A percentile compares a stretch with the other conserved stretches of the same genome.
These are phyloP conservation scores for Ciconia stormi DNA, from an alignment of 2,113 vertebrate species.

Conservation along the genomic window DNA sequence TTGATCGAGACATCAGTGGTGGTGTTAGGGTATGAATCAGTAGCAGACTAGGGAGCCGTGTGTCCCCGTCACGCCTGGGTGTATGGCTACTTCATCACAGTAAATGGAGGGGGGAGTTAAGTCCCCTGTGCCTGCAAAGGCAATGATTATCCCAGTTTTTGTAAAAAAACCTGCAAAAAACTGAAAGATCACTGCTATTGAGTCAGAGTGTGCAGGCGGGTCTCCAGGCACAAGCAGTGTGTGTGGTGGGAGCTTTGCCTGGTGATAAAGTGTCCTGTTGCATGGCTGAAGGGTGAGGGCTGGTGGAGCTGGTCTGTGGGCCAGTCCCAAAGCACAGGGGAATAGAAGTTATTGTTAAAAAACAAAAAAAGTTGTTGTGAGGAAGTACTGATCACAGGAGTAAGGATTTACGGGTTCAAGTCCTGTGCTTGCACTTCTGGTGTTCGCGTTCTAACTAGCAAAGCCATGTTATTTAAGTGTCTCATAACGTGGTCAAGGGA, in stretches of 20 bases:
- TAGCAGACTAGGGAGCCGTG: neutral
- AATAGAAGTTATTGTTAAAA: neutral
- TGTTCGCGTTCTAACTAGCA: neutral
- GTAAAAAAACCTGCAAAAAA: neutral
- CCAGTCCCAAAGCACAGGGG: rapidly evolving
- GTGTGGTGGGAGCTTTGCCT: neutral
- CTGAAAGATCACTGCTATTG: neutral
- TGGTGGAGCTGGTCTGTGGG: neutral
- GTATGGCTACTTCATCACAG: neutral
- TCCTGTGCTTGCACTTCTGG: neutral
- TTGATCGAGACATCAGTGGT: neutral
- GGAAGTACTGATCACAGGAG: neutral
- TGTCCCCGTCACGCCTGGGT: neutral
- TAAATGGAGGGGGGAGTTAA: neutral
- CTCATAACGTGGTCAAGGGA: neutral
- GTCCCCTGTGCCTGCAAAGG: neutral
- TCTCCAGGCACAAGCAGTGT: neutral
- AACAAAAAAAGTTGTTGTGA: neutral
- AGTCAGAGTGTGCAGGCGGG: rapidly evolving
- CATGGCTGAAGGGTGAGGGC: neutral
- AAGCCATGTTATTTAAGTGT: neutral
- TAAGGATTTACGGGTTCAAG: neutral
- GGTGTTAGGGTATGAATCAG: neutral
- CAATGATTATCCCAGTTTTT: neutral
- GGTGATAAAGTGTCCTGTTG: neutral